Base-by-base conservation (phyloP, 1,140 invertebrate species). In the Phocides pigmalion region DNA sequence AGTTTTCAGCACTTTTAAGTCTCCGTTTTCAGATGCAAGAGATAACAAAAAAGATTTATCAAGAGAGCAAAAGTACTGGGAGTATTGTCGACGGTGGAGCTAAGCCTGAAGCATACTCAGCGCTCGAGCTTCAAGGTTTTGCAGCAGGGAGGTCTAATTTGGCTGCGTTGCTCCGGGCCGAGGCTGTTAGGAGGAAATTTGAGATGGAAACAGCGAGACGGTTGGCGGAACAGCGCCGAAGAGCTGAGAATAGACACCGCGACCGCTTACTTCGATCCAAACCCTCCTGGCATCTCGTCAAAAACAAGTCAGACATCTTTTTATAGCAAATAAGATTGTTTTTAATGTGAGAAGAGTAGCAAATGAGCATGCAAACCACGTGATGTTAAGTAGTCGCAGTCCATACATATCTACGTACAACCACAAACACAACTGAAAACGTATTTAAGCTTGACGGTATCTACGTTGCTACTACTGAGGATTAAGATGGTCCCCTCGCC, bases 151-250 rank as follows among this genome's bases (percentile, higher is more conserved):
- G 94, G 53, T 95, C 93, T 3, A 96, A 96, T 74, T 88, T 95
- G 64, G 95, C 95, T n/a, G 94, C 95, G 1, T 85, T 96, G 56
- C 81, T 96, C 19, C 89, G 95, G 82, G 95, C 95, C 50, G 94
- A 95, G 81, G 93, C 94, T 0, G 93, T 94, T 20, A 94, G 94
- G 44, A 93, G 93, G 73, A 94, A 93, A 71, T 88, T 95, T 62
- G 94, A 95, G 81, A 81, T 92, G 39, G 94, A 95, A 67, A 93
- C 95, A 51, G 89, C 90, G n/a, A 89, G 91, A 37, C 83, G 87
- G 46, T 72, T 94, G 44, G 93, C 93, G 15, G 94, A 95, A 62
- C 93, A 92, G 47, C 90, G 93, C 15, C 81, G 93, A 11, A 87
- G 93, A 67, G 87, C 93, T 44, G 93, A 94, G 64, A 83, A 92